Base-by-base conservation (phyloP, 2,888 invertebrate species). In the Linyphia triangularis region DNA sequence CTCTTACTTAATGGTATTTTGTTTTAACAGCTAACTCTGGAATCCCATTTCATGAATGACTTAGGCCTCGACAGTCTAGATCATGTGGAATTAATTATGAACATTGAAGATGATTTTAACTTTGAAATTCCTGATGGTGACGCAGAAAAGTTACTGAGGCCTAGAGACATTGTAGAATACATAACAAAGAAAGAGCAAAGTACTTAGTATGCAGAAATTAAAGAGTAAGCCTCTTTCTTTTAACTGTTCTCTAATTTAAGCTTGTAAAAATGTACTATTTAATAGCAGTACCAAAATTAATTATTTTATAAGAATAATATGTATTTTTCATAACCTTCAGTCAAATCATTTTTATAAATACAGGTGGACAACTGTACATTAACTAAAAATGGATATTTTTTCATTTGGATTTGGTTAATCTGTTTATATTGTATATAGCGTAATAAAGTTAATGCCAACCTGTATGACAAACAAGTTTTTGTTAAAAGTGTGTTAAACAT, bases 41-140 rank as follows among this genome's bases (percentile, higher is more conserved):
- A 99, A 6, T 96, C 98, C 77, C 98, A 99, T 94, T 99, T 99
- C 93, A 96, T 98, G 92, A 98, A 97, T 92, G 99, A 99, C 93
- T 94, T 99, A 91, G 99, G 99, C 33, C 94, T 99, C 90, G 99
- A 99, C 93, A 99, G 99, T 0, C 94, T 99, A 91, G 99, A 99
- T 94, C 99, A 99, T 93, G 99, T 99, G 67, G 99, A 99, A 94
- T 96, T 99, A 81, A 98, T 99, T 90, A 99, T 99, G 98, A 98
- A 98, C 1, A 97, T 99, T 95, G 99, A 99, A 94, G 99, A 99
- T 94, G 99, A 99, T 94, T 99, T 99, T 94, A 97, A 97, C 73
- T 99, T 99, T 94, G 99, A 99, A 95, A 99, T 99, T 92, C 99
- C 99, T 3, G 99, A 99, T 93, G 95, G 94, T 82, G 99, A 99